A percentile compares a stretch with the other conserved stretches of the same genome.
Conservation (phyloP, 2,797 vertebrate species). For the Coregonus ussuriensis region DNA sequence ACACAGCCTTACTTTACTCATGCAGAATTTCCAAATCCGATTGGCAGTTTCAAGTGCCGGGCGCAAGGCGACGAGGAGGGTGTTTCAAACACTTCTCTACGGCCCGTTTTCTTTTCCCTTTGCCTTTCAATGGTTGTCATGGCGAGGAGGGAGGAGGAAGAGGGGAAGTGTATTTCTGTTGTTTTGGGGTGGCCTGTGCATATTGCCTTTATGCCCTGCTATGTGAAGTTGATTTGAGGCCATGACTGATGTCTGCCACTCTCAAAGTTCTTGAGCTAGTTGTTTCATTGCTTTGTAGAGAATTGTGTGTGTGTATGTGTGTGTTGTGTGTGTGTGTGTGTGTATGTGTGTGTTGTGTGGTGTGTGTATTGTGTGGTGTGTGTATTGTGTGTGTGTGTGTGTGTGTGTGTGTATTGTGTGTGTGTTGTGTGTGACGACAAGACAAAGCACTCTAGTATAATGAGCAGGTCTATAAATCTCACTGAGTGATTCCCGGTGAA, state of each 20-base stretch:
- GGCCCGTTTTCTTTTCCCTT: neutral
- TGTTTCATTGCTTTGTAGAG: neutral
- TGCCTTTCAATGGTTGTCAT: neutral
- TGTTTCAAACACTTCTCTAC: neutral
- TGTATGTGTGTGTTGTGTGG: too few species aligned
- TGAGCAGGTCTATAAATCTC: conserved; percentile 52
- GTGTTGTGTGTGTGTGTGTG: neutral
- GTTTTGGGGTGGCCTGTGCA: neutral
- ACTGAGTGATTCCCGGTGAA: conserved; percentile 31
- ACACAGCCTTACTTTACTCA: neutral
- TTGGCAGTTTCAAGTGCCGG: neutral
- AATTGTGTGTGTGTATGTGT: neutral
- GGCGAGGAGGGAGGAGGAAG: neutral
- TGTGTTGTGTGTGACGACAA: conserved; percentile 12
- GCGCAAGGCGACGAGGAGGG: neutral
- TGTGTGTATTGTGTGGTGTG: too few species aligned
- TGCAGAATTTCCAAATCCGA: neutral
- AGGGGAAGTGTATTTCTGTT: neutral
- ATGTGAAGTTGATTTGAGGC: conserved; percentile 2
- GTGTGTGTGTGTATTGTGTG: too few species aligned
- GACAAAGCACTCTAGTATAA: conserved; percentile 49
- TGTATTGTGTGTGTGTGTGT: too few species aligned
- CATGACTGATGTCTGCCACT: conserved; percentile 6
- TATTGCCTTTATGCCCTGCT: neutral
- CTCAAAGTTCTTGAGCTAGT: neutral